Evolutionary conservation across 2,113 vertebrate species (phyloP).

Genomic region (Entomyzon cyanotis): DNA sequence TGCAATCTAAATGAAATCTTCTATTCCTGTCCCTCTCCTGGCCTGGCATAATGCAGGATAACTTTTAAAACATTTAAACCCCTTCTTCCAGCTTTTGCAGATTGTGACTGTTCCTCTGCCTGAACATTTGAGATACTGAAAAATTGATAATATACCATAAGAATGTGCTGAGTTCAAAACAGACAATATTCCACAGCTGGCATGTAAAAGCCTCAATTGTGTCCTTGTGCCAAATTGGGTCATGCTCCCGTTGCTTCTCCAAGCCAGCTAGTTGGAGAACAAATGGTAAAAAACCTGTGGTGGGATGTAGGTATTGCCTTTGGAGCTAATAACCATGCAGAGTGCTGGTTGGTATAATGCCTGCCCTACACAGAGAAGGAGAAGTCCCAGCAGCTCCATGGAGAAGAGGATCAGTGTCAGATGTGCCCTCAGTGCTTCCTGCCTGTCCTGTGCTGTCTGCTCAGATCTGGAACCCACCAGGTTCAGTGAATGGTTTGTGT

Average conservation of each 20-base stretch:
- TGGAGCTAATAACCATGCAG: rapidly evolving
- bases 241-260: not conserved
- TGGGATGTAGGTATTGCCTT: not conserved
- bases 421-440: not conserved
- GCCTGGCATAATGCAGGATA: not conserved
- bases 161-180: not conserved
- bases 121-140: not conserved
- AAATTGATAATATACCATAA: not conserved
- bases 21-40: not conserved
- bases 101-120: not conserved
- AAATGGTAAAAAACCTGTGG: not conserved
- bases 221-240: not conserved
- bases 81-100: not conserved
- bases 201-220: not conserved
- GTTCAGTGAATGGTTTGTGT: not conserved
- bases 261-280: not conserved
- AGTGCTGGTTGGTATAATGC: not conserved
- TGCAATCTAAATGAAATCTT: slow-evolving; percentile 32
- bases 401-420: not conserved
- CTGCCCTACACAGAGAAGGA: not conserved
- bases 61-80: not conserved
- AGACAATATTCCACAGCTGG: not conserved
- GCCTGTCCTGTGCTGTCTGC: not conserved
- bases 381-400: not conserved
- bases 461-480: rapidly evolving